These are phyloP conservation scores for Nyleta sp. DNA, from an alignment of 2,888 invertebrate genomes.

Conservation along the genomic window DNA sequence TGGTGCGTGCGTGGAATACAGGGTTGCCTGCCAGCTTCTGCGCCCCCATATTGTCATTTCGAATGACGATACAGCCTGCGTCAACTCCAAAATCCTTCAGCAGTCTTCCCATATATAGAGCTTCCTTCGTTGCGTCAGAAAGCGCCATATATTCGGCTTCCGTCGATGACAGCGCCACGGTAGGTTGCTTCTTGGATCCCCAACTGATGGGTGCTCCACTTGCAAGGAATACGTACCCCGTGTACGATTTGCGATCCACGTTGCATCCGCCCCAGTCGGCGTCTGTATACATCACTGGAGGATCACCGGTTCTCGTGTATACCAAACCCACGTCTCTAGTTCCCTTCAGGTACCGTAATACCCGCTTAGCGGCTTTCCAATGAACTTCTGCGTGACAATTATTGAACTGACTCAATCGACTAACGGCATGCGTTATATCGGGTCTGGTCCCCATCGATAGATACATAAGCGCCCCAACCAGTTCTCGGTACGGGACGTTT, in stretches of 20 bases:
- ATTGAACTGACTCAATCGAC: not conserved
- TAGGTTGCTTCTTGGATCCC: slow-evolving; percentile 16
- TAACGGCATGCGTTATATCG: slow-evolving; percentile 8
- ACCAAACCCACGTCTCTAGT: not conserved
- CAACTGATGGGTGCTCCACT: not conserved
- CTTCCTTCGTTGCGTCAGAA: slow-evolving; percentile 9
- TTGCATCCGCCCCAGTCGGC: slow-evolving; percentile 6
- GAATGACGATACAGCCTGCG: not conserved
- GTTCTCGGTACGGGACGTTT: slow-evolving; percentile 4
- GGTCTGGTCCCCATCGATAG: slow-evolving; percentile 10
- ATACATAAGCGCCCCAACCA: not conserved
- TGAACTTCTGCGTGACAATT: not conserved
- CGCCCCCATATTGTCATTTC: not conserved
- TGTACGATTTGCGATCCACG: slow-evolving; percentile 3
- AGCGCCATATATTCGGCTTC: slow-evolving; percentile 19
- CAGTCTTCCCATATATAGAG: not conserved
- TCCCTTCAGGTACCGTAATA: not conserved
- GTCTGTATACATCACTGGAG: not conserved
- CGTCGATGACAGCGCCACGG: slow-evolving; percentile 14
- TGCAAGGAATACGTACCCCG: not conserved
- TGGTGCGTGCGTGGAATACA: too few relatives aligned
- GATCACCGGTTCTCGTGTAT: not conserved
- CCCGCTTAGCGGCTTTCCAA: slow-evolving; percentile 10
- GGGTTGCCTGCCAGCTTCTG: slow-evolving; percentile 9
- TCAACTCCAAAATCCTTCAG: not conserved